These are phyloP conservation scores for Stegodyphus dumicola DNA, from an alignment of 1,140 invertebrate genomes.

Conservation along the genomic window DNA sequence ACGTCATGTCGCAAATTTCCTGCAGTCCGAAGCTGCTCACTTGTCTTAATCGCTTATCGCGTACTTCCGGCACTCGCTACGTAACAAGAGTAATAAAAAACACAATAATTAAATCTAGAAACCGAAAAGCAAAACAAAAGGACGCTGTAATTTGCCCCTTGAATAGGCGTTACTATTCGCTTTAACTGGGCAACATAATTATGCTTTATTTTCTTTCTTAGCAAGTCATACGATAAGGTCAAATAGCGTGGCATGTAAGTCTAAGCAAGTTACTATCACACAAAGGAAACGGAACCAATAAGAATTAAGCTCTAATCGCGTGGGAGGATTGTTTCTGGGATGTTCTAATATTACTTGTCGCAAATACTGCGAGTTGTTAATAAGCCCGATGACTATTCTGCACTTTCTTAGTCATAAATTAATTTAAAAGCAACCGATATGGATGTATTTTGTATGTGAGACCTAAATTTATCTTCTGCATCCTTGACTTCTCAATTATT, in stretches of 20 bases:
- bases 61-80: slow-evolving; percentile 50
- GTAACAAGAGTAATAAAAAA: slow-evolving; percentile 56
- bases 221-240: slow-evolving; percentile 17
- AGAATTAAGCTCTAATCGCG: slow-evolving; percentile 31
- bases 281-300: slow-evolving; percentile 45
- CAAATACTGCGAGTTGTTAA: slow-evolving; percentile 10
- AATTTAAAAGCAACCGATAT: too few species aligned
- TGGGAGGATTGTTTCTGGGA: slow-evolving; percentile 23
- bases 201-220: slow-evolving; percentile 47
- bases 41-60: slow-evolving; percentile 55
- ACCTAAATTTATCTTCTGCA: too few species aligned
- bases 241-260: slow-evolving; percentile 8
- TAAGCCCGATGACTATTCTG: slow-evolving; percentile 15
- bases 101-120: slow-evolving; percentile 60
- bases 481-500: too few species aligned
- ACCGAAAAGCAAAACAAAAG: slow-evolving; percentile 48
- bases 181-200: slow-evolving; percentile 53
- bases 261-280: slow-evolving; percentile 29
- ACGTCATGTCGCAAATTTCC: slow-evolving; percentile 44
- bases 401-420: slow-evolving; percentile 12
- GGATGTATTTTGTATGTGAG: too few species aligned
- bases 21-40: slow-evolving; percentile 18
- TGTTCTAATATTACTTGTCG: slow-evolving; percentile 25
- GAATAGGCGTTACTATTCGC: slow-evolving; percentile 42
- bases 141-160: slow-evolving; percentile 39